A percentile compares a stretch with the other conserved stretches of the same genome.
phyloP scores from a whole-genome alignment of 2,797 vertebrate genomes.

The Chaetodon trifasciatus region DNA sequence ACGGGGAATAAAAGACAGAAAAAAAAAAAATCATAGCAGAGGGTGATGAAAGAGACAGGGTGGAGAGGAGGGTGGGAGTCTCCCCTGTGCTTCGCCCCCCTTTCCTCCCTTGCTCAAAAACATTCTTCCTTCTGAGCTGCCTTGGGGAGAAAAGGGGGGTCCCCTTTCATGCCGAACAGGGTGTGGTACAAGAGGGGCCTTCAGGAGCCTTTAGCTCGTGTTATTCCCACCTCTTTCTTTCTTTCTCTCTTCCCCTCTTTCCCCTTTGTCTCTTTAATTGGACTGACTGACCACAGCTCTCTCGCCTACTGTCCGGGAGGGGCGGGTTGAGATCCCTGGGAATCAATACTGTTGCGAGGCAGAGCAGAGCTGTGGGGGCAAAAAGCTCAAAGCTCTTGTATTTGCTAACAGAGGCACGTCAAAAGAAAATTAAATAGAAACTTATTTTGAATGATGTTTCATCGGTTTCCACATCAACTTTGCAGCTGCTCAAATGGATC shows the following conservation, averaged over 20 bases:
- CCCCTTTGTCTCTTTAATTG: slow-evolving; percentile 77
- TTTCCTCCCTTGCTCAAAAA: slow-evolving; percentile 65
- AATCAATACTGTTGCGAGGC: slow-evolving; percentile 71
- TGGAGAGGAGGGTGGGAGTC: slow-evolving; percentile 60
- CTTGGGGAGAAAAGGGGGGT: slow-evolving; percentile 74
- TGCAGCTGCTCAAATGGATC: slow-evolving; percentile 44
- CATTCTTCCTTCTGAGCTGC: slow-evolving; percentile 74
- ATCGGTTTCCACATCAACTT: slow-evolving; percentile 29
- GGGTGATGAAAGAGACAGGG: slow-evolving; percentile 72
- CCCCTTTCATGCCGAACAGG: slow-evolving; percentile 80
- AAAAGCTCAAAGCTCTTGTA: slow-evolving; percentile 19
- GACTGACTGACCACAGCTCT: slow-evolving; percentile 66
- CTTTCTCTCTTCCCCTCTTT: slow-evolving; percentile 14
- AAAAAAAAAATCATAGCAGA: slow-evolving; percentile 65
- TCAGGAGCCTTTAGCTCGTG: slow-evolving; percentile 58
- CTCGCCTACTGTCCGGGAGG: slow-evolving; percentile 56
- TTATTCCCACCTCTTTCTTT: slow-evolving; percentile 61
- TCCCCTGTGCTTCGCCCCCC: slow-evolving; percentile 16
- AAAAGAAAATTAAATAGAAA: slow-evolving; percentile 28
- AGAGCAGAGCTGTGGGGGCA: slow-evolving; percentile 17
- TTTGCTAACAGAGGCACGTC: background rate
- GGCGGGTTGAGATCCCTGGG: slow-evolving; percentile 55
- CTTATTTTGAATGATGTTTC: slow-evolving; percentile 1
- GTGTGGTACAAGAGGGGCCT: slow-evolving; percentile 69
- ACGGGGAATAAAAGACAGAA: slow-evolving; percentile 55